Base-by-base conservation (phyloP, 2,888 invertebrate genomes). In the Crossocerus cetratus region DNA sequence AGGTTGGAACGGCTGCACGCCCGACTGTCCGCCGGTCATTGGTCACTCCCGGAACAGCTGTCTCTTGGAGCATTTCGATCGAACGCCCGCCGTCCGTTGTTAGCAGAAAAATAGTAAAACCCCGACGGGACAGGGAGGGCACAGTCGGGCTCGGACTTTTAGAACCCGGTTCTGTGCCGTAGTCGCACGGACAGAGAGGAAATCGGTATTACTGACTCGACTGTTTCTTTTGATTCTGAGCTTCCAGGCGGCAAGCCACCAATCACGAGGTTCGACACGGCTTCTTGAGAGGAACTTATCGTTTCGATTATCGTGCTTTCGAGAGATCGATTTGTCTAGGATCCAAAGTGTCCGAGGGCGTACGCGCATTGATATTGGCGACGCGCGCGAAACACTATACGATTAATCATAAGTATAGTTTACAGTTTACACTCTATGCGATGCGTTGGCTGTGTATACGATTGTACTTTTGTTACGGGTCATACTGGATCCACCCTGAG, bases 391-490 rank as follows among this genome's bases (percentile, higher is more conserved):
- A 62, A 72, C 55, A 44, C 61, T 77, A 72, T 63, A 69, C 74
- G 76, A 68, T 77, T 75, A 72, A 77, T 49, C 74, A 72, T 70
- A 69, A 69, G 49, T 49, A 49, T 49, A 32, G 49, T 49, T 73
- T 79, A 68, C 72, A 32, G 32, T 78, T 86, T 86, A 82, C 82
- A 82, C 77, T 83, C 83, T 82, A 83, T 86, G 78, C 79, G 79
- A 84, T 87, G 84, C 80, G 86, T 89, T 90, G 90, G 90, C 89
- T 89, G 88, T 89, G 87, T 89, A 89, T 89, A 89, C 86, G 88
- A 90, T 90, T 90, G 90, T 90, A 90, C 90, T 90, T 86, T 87
- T 85, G 89, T 90, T 89, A 69, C 87, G 86, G 87, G 86, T 87
- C 87, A 88, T 87, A 86, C 87, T 88, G 88, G 81, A 79, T 86